Conservation (phyloP, 2,113 vertebrate species). For the Pristiophorus japonicus region DNA sequence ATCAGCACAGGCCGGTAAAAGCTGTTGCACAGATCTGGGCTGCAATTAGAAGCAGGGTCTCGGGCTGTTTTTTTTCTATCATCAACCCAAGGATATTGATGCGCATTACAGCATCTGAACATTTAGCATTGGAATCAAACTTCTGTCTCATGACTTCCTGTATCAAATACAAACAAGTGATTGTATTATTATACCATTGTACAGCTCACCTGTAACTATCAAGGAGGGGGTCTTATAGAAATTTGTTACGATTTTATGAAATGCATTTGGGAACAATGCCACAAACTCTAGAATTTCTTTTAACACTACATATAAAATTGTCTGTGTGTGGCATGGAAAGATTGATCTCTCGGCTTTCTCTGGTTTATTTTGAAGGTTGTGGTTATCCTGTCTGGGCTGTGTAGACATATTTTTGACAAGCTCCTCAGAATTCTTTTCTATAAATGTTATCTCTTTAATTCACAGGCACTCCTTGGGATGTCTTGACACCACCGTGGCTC, state of each 20-base stretch:
- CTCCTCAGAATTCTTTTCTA: conserved; percentile 17
- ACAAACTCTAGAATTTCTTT: neutral
- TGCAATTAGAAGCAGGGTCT: neutral
- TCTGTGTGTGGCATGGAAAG: conserved; percentile 64
- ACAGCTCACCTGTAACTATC: neutral
- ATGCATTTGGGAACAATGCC: conserved; percentile 10
- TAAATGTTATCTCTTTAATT: neutral
- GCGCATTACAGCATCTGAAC: neutral
- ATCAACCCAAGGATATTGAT: neutral
- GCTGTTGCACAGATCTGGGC: neutral
- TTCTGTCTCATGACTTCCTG: neutral
- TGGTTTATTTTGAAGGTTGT: conserved; percentile 75
- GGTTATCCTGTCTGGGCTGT: conserved; percentile 61
- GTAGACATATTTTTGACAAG: conserved; percentile 29
- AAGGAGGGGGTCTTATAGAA: neutral
- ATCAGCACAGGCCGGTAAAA: too few species aligned
- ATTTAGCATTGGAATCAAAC: neutral
- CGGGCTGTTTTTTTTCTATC: neutral
- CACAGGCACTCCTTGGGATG: neutral
- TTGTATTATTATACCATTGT: neutral
- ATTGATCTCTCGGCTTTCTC: conserved; percentile 70
- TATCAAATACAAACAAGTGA: neutral
- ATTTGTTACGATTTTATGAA: neutral
- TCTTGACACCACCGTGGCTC: neutral
- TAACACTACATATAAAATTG: conserved; percentile 63